A percentile compares a stretch with the other conserved stretches of the same genome.
These are phyloP conservation scores for Epirrhoe tristata DNA, from an alignment of 2,888 invertebrate genomes.

Conservation along the genomic window DNA sequence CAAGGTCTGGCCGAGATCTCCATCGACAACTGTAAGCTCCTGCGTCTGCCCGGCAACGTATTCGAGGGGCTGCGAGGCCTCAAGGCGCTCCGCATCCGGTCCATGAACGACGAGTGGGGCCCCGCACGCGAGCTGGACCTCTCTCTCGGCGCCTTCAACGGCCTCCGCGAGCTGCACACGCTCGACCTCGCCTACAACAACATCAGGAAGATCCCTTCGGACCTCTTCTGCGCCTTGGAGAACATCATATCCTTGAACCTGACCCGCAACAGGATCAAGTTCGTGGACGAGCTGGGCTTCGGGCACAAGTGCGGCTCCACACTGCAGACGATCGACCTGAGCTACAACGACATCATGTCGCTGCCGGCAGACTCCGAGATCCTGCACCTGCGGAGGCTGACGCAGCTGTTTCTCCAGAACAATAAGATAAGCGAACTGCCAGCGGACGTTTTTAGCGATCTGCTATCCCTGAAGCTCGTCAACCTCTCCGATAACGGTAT, in stretches of 20 bases:
- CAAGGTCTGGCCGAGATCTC: slow-evolving; percentile 91
- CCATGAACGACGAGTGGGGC: slow-evolving; percentile 92
- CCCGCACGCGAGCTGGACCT: slow-evolving; percentile 90
- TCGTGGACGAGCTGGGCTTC: slow-evolving; percentile 91
- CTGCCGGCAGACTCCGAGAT: slow-evolving; percentile 91
- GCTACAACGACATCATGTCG: slow-evolving; percentile 91
- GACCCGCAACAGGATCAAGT: slow-evolving; percentile 93
- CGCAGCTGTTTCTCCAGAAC: slow-evolving; percentile 92
- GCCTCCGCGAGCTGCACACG: slow-evolving; percentile 91
- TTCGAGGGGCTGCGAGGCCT: slow-evolving; percentile 93
- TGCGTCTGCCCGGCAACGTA: slow-evolving; percentile 90
- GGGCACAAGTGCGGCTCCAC: slow-evolving; percentile 87
- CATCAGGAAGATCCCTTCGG: slow-evolving; percentile 91
- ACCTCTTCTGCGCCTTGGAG: slow-evolving; percentile 91
- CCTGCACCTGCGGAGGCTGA: slow-evolving; percentile 90
- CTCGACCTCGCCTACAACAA: slow-evolving; percentile 93
- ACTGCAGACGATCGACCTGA: slow-evolving; percentile 91
- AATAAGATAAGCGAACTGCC: slow-evolving; percentile 93
- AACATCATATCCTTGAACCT: slow-evolving; percentile 93
- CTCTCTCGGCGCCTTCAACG: slow-evolving; percentile 89
- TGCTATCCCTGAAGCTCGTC: slow-evolving; percentile 91
- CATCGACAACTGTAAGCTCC: slow-evolving; percentile 91
- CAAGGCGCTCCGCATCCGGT: slow-evolving; percentile 91
- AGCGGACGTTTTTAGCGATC: slow-evolving; percentile 91
- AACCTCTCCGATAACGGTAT: slow-evolving; percentile 95